phyloP scores from a whole-genome alignment of 2,797 vertebrate genomes.

The Benthosema pterotum region DNA sequence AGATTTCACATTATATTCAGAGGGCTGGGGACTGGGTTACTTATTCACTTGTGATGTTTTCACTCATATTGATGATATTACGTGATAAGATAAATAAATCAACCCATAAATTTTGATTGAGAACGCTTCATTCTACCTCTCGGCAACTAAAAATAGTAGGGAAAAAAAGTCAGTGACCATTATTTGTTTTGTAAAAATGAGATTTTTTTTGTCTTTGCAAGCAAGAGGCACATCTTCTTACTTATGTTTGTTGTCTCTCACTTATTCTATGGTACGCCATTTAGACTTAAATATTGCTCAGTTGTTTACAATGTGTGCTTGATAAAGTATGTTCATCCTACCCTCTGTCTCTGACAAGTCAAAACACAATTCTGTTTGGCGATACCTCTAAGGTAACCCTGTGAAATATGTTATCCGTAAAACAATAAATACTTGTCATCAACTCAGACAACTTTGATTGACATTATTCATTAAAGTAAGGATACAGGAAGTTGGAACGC shows the following conservation, averaged over 20 bases:
- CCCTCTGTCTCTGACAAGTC: slow-evolving; percentile 66
- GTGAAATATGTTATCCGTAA: slow-evolving; percentile 82
- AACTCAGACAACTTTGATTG: slow-evolving; percentile 66
- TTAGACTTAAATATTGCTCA: slow-evolving; percentile 79
- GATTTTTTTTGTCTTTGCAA: slow-evolving; percentile 77
- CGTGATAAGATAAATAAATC: slow-evolving; percentile 71
- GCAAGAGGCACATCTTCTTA: slow-evolving; percentile 78
- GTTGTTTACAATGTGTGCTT: slow-evolving; percentile 83
- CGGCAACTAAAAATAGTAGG: slow-evolving; percentile 71
- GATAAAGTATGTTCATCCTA: slow-evolving; percentile 76
- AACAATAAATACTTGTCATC: slow-evolving; percentile 80
- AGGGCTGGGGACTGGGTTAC: slow-evolving; percentile 82
- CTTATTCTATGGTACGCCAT: slow-evolving; percentile 80
- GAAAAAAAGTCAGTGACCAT: slow-evolving; percentile 73
- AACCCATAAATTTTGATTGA: slow-evolving; percentile 72
- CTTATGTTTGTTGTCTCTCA: slow-evolving; percentile 80
- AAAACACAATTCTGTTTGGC: slow-evolving; percentile 69
- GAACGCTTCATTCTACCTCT: slow-evolving; percentile 90
- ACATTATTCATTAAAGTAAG: slow-evolving; percentile 70
- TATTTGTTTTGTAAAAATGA: slow-evolving; percentile 81
- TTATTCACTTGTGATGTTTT: slow-evolving; percentile 76
- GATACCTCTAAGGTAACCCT: slow-evolving; percentile 78
- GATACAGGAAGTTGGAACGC: slow-evolving; percentile 28
- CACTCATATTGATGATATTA: slow-evolving; percentile 71
- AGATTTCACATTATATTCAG: slow-evolving; percentile 81